These are phyloP conservation scores for Rhabdophis nuchalis DNA, from an alignment of 2,797 vertebrate genomes.

Conservation along the genomic window DNA sequence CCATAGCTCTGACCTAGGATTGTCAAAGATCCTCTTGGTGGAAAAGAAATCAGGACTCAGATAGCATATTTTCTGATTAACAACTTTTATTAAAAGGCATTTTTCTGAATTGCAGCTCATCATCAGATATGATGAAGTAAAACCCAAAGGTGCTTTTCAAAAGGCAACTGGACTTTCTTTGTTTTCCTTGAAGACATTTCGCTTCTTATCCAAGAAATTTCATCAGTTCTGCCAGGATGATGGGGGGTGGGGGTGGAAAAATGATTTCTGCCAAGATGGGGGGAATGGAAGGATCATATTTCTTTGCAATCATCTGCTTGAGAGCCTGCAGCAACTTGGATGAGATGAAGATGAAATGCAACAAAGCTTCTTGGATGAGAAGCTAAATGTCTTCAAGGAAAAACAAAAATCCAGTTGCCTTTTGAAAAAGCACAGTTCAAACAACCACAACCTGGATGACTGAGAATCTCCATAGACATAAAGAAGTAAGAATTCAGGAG, in stretches of 20 bases:
- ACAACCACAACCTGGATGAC: neutral
- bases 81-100: neutral
- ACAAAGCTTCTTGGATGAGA: neutral
- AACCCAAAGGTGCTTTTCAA: neutral
- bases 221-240: neutral
- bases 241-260: neutral
- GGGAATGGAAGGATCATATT: neutral
- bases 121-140: neutral
- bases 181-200: neutral
- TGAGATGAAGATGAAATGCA: neutral
- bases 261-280: too few relatives aligned
- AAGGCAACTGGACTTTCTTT: neutral
- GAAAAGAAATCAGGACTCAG: neutral
- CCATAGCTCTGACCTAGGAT: neutral
- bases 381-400: neutral
- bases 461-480: neutral
- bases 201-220: neutral
- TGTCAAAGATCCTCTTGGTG: neutral
- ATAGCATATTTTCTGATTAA: neutral
- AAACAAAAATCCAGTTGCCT: neutral
- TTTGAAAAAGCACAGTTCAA: neutral
- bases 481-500: too few relatives aligned
- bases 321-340: neutral
- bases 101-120: neutral
- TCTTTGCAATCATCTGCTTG: neutral